Percentiles rank a stretch among this genome's conserved stretches.
Conservation (phyloP, 2,797 vertebrate genomes). For the Cynodonichthys magdalenae region DNA sequence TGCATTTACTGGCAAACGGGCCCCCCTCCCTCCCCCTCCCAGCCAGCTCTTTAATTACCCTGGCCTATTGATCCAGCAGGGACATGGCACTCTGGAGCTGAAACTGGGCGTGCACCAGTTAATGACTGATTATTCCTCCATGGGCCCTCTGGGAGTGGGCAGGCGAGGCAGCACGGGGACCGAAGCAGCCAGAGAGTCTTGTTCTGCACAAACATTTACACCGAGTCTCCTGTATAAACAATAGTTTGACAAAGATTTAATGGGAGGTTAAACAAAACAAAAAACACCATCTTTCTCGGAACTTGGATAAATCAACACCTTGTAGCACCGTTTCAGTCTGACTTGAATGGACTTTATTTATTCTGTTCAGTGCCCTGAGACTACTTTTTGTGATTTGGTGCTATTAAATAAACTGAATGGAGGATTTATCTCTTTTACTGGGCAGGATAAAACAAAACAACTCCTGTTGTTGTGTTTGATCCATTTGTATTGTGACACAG, state of each 20-base stretch:
- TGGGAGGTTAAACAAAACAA: neutral
- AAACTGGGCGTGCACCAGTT: constrained; percentile 74
- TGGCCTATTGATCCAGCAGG: constrained; percentile 82
- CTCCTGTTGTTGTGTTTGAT: no score
- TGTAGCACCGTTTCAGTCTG: no score
- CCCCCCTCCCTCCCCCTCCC: constrained; percentile 49
- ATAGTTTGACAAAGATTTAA: constrained; percentile 1
- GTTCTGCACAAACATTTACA: constrained; percentile 48
- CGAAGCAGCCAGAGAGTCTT: constrained; percentile 49
- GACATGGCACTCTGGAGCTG: constrained; percentile 76
- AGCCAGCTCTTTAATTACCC: constrained; percentile 86
- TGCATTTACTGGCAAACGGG: constrained; percentile 84
- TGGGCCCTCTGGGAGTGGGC: constrained; percentile 57
- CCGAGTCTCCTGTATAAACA: constrained; percentile 41
- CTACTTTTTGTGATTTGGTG: no score
- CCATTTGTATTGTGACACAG: no score
- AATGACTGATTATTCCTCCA: constrained; percentile 82
- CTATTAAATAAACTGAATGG: no score
- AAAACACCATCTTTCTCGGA: no score
- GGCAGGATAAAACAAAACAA: no score
- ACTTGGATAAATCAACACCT: no score
- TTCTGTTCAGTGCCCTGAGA: no score
- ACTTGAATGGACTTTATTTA: no score
- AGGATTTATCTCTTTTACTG: no score
- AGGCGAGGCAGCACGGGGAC: constrained; percentile 56